Evolutionary conservation across 2,113 vertebrate species (phyloP), one percentile per base, ranked within the genome.

Genomic region (Pteropus alecto): DNA sequence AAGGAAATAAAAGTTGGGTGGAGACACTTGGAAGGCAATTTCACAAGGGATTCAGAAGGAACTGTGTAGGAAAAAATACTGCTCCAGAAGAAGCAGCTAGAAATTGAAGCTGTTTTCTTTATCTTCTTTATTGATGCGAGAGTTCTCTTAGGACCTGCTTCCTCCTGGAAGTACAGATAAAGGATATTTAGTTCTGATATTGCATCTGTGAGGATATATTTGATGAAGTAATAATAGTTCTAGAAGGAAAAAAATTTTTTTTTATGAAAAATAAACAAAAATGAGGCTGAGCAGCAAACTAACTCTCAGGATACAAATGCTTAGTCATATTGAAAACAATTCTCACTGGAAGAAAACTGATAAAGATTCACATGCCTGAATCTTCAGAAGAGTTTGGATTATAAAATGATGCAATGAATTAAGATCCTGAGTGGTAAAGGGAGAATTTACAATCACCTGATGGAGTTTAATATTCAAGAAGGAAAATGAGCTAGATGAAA

Each of bases 231-330:
- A 87, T 56, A 71, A 87, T 71, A 84, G 65, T 60, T 43, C 79
- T 2, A 88, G 26, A 21, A 33, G 41, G 35, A 30, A 48, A 73
- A 94, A 79, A 18, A n/a, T 12, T 54, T 10, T 26, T 93, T 95
- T 95, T 89, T 85, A 61, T 35, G 33, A 87, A 93, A 93, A 93
- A 81, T 81, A 87, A 94, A 71, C 56, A 93, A 94, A 97, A 93
- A 95, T 67, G 46, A 70, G 1, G 12, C 33, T 87, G 56, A 94
- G 38, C 14, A 76, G 35, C 15, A 61, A 89, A 51, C 15, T 56
- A 67, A 71, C 30, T 95, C 67, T 90, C 46, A 89, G 63, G 33
- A 77, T 89, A 6, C 82, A 70, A 94, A 93, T 61, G 19, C 24
- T 94, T 83, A 83, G 61, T 96, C 83, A 95, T 58, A 54, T 0